Evolutionary conservation across 2,888 invertebrate genomes (phyloP).

Genomic region (Phaedon cochleariae): DNA sequence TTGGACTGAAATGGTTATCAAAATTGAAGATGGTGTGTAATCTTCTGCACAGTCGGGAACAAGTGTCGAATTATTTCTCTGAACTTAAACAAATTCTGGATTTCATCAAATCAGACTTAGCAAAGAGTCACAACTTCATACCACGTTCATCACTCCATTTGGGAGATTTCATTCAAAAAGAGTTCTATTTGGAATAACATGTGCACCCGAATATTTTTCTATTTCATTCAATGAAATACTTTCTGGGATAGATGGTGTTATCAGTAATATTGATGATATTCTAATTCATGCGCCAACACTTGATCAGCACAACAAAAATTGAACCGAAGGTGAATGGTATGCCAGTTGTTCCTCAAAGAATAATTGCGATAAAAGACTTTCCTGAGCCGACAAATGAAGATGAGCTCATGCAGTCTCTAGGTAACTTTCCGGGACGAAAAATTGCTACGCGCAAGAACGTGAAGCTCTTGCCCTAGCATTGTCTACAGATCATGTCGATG

Average conservation of each 20-base stretch:
- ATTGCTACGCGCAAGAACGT: background rate
- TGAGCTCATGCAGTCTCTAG: background rate
- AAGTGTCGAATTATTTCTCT: background rate
- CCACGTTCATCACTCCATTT: too few relatives aligned
- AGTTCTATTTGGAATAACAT: too few relatives aligned
- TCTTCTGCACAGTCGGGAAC: conserved; percentile 15
- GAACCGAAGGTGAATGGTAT: background rate
- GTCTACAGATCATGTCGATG: conserved; percentile 46
- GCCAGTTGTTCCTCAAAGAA: background rate
- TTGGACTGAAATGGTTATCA: conserved; percentile 17
- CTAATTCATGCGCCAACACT: background rate
- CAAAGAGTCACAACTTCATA: too few relatives aligned
- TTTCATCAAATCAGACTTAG: too few relatives aligned
- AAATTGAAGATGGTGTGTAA: conserved; percentile 5
- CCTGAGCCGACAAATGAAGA: background rate
- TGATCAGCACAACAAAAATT: background rate
- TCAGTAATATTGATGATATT: too few relatives aligned
- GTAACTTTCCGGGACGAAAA: background rate
- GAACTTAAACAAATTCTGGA: too few relatives aligned
- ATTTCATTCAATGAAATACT: too few relatives aligned
- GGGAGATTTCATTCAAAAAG: too few relatives aligned
- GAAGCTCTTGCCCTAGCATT: conserved; percentile 47
- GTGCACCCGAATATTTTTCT: too few relatives aligned
- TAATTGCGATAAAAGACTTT: background rate
- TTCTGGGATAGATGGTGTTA: too few relatives aligned